Evolutionary conservation across 2,113 vertebrate genomes (phyloP).

Genomic region (Thunnus thynnus): DNA sequence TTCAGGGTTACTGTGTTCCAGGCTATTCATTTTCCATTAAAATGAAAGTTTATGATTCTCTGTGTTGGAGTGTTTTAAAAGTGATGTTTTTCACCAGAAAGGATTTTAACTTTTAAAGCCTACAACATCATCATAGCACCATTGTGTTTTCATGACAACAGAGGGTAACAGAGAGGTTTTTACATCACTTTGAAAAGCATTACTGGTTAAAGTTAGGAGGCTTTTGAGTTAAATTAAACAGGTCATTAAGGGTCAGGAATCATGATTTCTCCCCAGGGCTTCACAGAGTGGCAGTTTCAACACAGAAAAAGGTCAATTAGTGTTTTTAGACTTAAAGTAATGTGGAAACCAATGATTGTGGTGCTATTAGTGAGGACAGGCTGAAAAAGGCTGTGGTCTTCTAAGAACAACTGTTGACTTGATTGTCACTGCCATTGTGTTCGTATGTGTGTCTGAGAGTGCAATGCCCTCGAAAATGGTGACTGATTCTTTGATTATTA

Average conservation of each 20-base stretch:
- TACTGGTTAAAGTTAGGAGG: constrained; percentile 24
- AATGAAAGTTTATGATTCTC: constrained; percentile 47
- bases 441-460: background rate
- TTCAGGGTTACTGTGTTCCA: constrained; percentile 3
- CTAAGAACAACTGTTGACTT: constrained; percentile 21
- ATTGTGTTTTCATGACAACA: background rate
- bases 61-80: constrained; percentile 7
- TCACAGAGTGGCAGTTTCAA: background rate
- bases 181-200: constrained; percentile 24
- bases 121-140: background rate
- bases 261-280: constrained; percentile 31
- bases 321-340: constrained; percentile 41
- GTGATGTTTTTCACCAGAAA: constrained; percentile 5
- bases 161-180: constrained; percentile 17
- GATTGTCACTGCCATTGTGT: constrained; percentile 12
- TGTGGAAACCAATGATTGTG: constrained; percentile 60
- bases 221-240: constrained; percentile 27
- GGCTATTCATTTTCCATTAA: constrained; percentile 37
- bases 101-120: background rate
- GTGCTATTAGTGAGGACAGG: constrained; percentile 20
- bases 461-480: background rate
- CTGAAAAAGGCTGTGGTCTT: constrained; percentile 12
- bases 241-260: constrained; percentile 36
- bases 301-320: constrained; percentile 32
- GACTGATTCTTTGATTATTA: no score